Conservation (phyloP, 2,113 vertebrate genomes). For the Amblyopsis rosae region DNA sequence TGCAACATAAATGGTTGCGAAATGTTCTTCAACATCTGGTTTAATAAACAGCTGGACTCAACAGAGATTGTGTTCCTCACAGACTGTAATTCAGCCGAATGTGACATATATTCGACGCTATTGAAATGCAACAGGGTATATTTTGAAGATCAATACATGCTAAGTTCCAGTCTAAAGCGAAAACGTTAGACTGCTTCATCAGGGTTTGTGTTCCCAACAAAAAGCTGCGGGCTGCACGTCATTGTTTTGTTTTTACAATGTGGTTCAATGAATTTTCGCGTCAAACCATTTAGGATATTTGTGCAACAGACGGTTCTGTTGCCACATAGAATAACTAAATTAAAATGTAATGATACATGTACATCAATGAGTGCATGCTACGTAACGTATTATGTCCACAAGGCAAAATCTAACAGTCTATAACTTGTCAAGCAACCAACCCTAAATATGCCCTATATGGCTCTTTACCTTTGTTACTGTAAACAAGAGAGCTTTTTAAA, state of each 20-base stretch:
- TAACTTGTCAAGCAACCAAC: no score
- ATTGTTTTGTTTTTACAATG: slow-evolving; percentile 66
- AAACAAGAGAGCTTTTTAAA: no score
- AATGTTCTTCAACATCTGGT: no score
- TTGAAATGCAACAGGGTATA: background rate
- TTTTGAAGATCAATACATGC: background rate
- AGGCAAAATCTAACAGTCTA: no score
- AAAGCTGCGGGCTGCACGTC: slow-evolving; percentile 63
- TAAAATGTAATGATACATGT: slow-evolving; percentile 36
- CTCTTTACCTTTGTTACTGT: no score
- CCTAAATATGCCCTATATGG: no score
- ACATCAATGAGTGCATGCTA: no score
- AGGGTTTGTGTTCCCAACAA: slow-evolving; percentile 71
- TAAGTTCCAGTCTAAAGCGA: slow-evolving; percentile 13
- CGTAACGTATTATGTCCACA: no score
- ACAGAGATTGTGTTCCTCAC: no score
- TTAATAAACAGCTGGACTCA: no score
- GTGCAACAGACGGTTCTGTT: slow-evolving; percentile 63
- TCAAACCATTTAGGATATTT: slow-evolving; percentile 60
- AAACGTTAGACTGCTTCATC: background rate
- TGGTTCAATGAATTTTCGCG: slow-evolving; percentile 62
- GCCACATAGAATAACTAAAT: slow-evolving; percentile 25
- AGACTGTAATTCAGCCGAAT: background rate
- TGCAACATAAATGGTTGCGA: background rate
- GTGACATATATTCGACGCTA: background rate